These are phyloP conservation scores for Reticulitermes speratus DNA, from an alignment of 1,140 invertebrate species.

Conservation along the genomic window DNA sequence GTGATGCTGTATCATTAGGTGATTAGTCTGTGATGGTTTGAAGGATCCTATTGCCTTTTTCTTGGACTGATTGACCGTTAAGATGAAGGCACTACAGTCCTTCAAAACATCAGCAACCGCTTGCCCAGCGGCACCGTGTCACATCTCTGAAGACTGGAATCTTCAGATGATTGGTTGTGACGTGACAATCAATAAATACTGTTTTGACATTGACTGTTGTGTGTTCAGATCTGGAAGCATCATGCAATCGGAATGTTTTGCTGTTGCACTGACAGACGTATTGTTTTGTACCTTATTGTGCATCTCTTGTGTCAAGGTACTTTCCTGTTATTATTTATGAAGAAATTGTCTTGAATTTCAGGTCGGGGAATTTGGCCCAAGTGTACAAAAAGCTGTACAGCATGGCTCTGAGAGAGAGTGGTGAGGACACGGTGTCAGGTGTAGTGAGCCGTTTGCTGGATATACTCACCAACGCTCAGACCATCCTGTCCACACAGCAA, in stretches of 20 bases:
- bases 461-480: too few species aligned
- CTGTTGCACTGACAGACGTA: background rate
- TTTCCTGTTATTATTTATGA: background rate
- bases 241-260: background rate
- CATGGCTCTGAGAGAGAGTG: slow-evolving; percentile 5
- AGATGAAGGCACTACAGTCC: too few species aligned
- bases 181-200: background rate
- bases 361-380: background rate
- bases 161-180: background rate
- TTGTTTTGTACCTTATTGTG: background rate
- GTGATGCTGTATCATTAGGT: too few species aligned
- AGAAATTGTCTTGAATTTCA: background rate
- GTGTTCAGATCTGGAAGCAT: background rate
- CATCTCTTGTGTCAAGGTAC: background rate
- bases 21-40: too few species aligned
- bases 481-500: too few species aligned
- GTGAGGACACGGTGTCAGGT: background rate
- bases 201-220: background rate
- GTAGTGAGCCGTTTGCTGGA: too few species aligned
- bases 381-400: slow-evolving; percentile 12
- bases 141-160: too few species aligned
- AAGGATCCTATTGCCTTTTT: too few species aligned
- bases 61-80: too few species aligned
- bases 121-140: too few species aligned
- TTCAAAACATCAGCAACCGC: too few species aligned